Evolutionary conservation across 2,797 vertebrate species (phyloP).

Genomic region (Nyctalus aviator): DNA sequence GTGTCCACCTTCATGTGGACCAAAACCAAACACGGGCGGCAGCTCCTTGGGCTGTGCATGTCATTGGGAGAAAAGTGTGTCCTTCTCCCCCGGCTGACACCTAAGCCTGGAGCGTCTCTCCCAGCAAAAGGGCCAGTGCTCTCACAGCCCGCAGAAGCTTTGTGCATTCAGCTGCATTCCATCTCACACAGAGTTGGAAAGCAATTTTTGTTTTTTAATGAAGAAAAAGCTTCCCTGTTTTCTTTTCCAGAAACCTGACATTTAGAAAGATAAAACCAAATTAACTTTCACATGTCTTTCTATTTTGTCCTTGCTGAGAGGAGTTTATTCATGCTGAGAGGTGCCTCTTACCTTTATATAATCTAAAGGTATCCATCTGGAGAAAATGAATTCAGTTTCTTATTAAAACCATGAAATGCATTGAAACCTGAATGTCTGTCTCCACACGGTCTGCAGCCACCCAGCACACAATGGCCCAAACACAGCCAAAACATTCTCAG

Average conservation of each 20-base stretch:
- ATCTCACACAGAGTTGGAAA: conserved; percentile 11
- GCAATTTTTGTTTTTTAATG: conserved; percentile 66
- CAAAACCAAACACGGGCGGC: neutral
- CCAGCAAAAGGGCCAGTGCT: neutral
- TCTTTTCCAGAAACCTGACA: conserved; percentile 57
- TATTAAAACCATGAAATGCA: conserved; percentile 60
- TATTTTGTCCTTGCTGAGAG: conserved; percentile 72
- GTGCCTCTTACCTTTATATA: conserved; percentile 49
- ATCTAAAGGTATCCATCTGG: conserved; percentile 55
- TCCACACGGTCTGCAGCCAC: neutral
- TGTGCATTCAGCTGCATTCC: conserved; percentile 19
- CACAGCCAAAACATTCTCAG: neutral
- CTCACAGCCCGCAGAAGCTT: neutral
- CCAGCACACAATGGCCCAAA: conserved; percentile 3
- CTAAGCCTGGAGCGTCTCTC: neutral
- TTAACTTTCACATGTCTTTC: conserved; percentile 63
- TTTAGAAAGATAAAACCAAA: conserved; percentile 73
- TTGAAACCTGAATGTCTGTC: conserved; percentile 41
- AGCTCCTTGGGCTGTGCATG: neutral
- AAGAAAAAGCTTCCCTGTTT: conserved; percentile 59
- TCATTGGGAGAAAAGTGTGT: neutral
- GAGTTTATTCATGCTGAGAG: conserved; percentile 68
- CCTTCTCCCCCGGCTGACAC: neutral
- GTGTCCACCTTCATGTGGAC: neutral
- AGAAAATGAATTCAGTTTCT: conserved; percentile 73